A percentile compares a stretch with the other conserved stretches of the same genome.
Evolutionary conservation across 2,888 invertebrate genomes (phyloP).

Genomic region (Apamea monoglypha): DNA sequence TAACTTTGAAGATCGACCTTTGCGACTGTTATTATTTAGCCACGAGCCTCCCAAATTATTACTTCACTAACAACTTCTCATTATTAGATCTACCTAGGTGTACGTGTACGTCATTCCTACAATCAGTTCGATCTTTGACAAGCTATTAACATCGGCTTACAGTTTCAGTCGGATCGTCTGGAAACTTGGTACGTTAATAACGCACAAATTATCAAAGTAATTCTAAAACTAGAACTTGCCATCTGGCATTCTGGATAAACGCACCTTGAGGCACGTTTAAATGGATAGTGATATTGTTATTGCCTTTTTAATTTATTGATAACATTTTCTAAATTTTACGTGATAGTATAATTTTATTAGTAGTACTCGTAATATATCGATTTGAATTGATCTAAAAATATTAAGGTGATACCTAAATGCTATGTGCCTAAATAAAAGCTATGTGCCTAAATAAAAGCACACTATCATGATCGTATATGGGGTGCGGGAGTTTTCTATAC

Average conservation of each 20-base stretch:
- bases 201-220: conserved; percentile 49
- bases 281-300: conserved; percentile 11
- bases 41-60: neutral
- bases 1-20: no score
- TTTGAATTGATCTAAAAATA: no score
- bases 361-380: no score
- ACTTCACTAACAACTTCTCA: neutral
- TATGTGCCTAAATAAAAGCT: no score
- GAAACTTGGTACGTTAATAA: conserved; percentile 53
- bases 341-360: neutral
- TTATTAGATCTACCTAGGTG: neutral
- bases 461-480: no score
- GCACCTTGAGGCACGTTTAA: conserved; percentile 30
- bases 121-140: conserved; percentile 38
- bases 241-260: conserved; percentile 34
- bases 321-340: neutral
- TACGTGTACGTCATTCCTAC: conserved; percentile 32
- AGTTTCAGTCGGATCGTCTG: conserved; percentile 47
- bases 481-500: no score
- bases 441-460: no score
- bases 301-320: conserved; percentile 10
- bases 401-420: no score
- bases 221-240: conserved; percentile 48
- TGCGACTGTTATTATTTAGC: neutral
- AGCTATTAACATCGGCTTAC: conserved; percentile 48